A percentile compares a stretch with the other conserved stretches of the same genome.
Evolutionary conservation across 1,140 invertebrate genomes (phyloP).

Genomic region (Adelges cooleyi): DNA sequence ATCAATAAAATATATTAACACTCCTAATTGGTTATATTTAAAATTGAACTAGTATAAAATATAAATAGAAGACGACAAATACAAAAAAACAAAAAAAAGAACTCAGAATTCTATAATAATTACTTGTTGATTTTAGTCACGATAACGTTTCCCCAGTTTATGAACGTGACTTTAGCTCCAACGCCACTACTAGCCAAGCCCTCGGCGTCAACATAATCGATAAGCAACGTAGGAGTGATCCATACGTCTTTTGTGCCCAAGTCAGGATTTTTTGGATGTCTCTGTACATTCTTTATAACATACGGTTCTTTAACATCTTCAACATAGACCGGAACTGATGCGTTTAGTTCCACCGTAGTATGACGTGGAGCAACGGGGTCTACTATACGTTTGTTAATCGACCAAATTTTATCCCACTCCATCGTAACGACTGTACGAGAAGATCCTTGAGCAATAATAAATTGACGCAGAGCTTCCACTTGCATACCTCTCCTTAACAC

Average conservation of each 20-base stretch:
- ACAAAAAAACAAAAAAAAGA: conserved; percentile 32
- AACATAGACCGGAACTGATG: conserved; percentile 57
- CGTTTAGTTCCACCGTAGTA: conserved; percentile 61
- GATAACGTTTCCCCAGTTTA: conserved; percentile 95
- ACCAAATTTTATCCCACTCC: conserved; percentile 99
- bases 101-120: no score
- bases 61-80: no score
- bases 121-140: conserved; percentile 72
- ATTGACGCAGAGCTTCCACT: conserved; percentile 91
- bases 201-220: conserved; percentile 83
- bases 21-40: no score
- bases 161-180: conserved; percentile 75
- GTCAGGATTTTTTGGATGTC: conserved; percentile 87
- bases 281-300: conserved; percentile 48
- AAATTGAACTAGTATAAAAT: no score
- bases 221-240: conserved; percentile 60
- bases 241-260: conserved; percentile 77
- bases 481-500: conserved; percentile 93
- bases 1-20: no score
- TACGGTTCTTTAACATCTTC: conserved; percentile 50
- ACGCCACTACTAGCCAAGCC: conserved; percentile 67
- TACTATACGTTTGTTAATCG: conserved; percentile 92
- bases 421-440: conserved; percentile 95
- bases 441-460: conserved; percentile 98
- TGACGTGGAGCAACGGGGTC: conserved; percentile 85